Conservation (phyloP, 2,888 invertebrate species). For the Spicauda simplicius region DNA sequence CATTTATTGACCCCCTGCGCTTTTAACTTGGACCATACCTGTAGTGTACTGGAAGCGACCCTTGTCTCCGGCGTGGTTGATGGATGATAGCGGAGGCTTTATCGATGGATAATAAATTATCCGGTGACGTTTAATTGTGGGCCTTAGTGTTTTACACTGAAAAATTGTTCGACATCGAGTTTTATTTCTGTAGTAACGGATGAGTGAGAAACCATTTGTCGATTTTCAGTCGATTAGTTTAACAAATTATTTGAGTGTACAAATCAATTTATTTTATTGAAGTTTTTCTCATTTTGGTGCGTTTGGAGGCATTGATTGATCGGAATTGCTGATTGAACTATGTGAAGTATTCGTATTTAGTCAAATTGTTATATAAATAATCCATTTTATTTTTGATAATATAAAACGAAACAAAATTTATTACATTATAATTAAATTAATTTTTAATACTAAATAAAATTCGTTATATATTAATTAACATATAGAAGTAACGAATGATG, state of each 20-base stretch:
- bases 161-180: slow-evolving; percentile 43
- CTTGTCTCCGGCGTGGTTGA: slow-evolving; percentile 64
- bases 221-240: background rate
- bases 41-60: slow-evolving; percentile 57
- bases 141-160: slow-evolving; percentile 47
- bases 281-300: background rate
- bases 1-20: background rate
- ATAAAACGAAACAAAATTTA: no score
- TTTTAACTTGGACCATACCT: slow-evolving; percentile 17
- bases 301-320: background rate
- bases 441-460: no score
- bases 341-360: no score
- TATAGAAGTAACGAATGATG: no score
- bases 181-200: slow-evolving; percentile 19
- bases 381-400: no score
- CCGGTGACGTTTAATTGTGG: slow-evolving; percentile 50
- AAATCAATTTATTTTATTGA: background rate
- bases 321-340: no score
- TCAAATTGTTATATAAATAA: no score
- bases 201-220: slow-evolving; percentile 2
- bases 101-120: slow-evolving; percentile 73
- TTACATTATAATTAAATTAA: no score
- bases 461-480: no score
- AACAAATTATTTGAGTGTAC: background rate
- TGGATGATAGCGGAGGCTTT: slow-evolving; percentile 71